These are phyloP conservation scores for Drosophila diplacantha DNA, from an alignment of 2,888 invertebrate species.

Conservation along the genomic window DNA sequence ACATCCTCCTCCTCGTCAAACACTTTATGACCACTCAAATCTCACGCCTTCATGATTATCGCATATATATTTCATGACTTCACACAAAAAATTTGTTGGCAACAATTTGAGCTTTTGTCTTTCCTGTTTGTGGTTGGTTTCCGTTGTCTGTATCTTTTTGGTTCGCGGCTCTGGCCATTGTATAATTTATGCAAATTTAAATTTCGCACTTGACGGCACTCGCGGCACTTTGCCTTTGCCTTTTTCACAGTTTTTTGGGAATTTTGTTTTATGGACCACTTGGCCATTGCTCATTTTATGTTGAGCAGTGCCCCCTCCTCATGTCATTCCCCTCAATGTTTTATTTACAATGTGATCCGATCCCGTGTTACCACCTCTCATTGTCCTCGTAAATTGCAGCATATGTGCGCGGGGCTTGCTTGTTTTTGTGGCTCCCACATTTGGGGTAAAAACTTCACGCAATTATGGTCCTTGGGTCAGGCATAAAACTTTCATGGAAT, in stretches of 20 bases:
- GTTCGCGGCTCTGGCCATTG: conserved; percentile 37
- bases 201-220: conserved; percentile 68
- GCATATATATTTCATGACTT: conserved; percentile 58
- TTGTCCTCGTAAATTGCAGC: conserved; percentile 24
- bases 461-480: conserved; percentile 35
- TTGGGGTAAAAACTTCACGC: conserved; percentile 20
- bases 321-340: conserved; percentile 35
- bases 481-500: conserved; percentile 30
- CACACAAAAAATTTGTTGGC: conserved; percentile 40
- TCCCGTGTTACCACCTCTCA: conserved; percentile 18
- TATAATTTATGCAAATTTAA: conserved; percentile 68
- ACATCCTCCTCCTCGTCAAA: conserved; percentile 13
- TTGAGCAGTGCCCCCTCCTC: conserved; percentile 8
- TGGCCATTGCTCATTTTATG: conserved; percentile 55
- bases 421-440: conserved; percentile 10
- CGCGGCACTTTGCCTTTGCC: conserved; percentile 50
- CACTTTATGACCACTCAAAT: conserved; percentile 46
- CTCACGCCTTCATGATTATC: conserved; percentile 49
- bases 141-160: conserved; percentile 17
- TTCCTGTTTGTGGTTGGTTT: conserved; percentile 30
- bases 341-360: conserved; percentile 38
- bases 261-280: conserved; percentile 52
- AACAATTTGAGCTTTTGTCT: conserved; percentile 40
- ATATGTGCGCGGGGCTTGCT: conserved; percentile 25
- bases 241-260: conserved; percentile 38